phyloP scores from a whole-genome alignment of 2,113 vertebrate species.

The Dissostichus mawsoni region DNA sequence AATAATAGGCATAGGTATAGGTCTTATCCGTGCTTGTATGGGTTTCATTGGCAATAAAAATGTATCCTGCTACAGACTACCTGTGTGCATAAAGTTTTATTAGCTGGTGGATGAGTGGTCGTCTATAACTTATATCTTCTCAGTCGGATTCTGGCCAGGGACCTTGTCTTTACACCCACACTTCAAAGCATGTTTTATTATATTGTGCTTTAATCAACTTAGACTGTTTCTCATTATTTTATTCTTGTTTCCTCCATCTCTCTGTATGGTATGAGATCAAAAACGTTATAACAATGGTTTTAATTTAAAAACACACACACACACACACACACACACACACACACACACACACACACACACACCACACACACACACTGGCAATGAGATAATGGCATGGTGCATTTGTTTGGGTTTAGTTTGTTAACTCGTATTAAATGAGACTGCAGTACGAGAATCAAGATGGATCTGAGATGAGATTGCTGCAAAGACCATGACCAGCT shows the following conservation, averaged over 20 bases:
- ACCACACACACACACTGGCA: background rate
- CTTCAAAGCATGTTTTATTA: too few relatives aligned
- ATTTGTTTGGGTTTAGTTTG: slow-evolving; percentile 41
- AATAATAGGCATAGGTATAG: background rate
- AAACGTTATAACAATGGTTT: background rate
- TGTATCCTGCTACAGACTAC: background rate
- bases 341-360: slow-evolving; percentile 1
- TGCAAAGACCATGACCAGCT: slow-evolving; percentile 14
- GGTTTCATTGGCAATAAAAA: background rate
- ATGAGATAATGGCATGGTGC: slow-evolving; percentile 33
- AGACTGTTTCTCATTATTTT: background rate
- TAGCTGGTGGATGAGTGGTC: background rate
- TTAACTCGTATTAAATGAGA: slow-evolving; percentile 41
- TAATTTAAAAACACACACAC: background rate
- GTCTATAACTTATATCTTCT: background rate
- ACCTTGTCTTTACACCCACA: background rate
- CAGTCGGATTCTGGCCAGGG: background rate
- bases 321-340: slow-evolving; percentile 4
- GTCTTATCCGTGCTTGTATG: background rate
- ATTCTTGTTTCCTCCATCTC: background rate
- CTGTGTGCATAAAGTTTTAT: background rate
- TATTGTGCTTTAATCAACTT: too few relatives aligned
- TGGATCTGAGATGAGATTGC: slow-evolving; percentile 30
- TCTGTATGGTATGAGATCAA: background rate
- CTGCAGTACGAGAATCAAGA: slow-evolving; percentile 31